Evolutionary conservation across 1,140 invertebrate species (phyloP), one percentile per base, ranked within the genome.

Genomic region (Carcinoscorpius rotundicauda): DNA sequence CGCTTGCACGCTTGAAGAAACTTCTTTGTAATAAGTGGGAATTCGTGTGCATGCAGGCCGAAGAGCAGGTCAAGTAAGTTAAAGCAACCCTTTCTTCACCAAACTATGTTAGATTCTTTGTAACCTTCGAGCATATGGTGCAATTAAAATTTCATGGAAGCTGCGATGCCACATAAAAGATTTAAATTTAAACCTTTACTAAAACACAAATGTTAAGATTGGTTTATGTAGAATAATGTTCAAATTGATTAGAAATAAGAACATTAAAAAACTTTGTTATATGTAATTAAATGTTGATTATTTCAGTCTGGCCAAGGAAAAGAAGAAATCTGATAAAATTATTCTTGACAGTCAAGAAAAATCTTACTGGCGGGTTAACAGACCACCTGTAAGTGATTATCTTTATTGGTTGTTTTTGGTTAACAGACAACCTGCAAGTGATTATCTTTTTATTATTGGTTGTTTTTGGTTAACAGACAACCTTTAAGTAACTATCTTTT

Each of bases 1-100:
- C 90, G n/a, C 81, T 94, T 64, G 85, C 83, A 68, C 89, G 89
- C 76, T 80, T 97, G 64, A 87, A 89, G 74, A 93, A 90, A 76
- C 91, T 91, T 77, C 82, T 96, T 58, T 85, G 88, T 70, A 91
- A 92, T 71, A 96, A 96, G 78, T 96, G 93, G 91, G 91, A 96
- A 71, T 90, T 93, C 70, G 91, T 97, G 69, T 87, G 86, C 61
- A 86, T 93, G 82, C 93, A 97, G 78, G 92, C 93, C 3, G 89
- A 94, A 76, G 92, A 96, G 79, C 93, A 96, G 84, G 88, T 92
- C 29, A 74, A 69, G 76, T 77, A 70, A 70, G 71, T 68, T 11
- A 8, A 49, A 48, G 59, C 11, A 60, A 10, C 55, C 55, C 11
- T 57, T 10, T 10, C 11, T 57, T 2, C 55, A 10, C 11, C 10